Evolutionary conservation across 2,888 invertebrate species (phyloP).

Genomic region (Actias luna): DNA sequence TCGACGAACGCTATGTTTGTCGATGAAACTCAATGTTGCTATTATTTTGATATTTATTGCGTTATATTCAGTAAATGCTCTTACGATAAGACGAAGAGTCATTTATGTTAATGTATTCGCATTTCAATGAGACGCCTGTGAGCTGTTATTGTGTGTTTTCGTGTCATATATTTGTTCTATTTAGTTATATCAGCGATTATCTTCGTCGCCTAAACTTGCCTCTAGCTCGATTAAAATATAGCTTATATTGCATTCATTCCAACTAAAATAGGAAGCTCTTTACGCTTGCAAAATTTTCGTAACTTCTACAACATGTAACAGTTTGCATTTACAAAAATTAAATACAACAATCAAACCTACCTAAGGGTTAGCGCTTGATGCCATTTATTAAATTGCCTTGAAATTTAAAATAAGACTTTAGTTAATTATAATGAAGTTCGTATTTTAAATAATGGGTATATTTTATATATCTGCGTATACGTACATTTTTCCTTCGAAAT

Average conservation of each 20-base stretch:
- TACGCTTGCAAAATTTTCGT: no score
- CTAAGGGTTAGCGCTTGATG: no score
- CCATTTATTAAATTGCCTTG: no score
- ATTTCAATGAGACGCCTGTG: slow-evolving; percentile 68
- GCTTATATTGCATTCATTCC: no score
- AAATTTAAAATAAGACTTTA: no score
- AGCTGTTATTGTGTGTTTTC: slow-evolving; percentile 63
- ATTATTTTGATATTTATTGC: slow-evolving; percentile 66
- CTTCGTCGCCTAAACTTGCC: no score
- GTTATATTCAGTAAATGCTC: slow-evolving; percentile 51
- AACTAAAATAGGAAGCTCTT: no score
- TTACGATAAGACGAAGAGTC: slow-evolving; percentile 49
- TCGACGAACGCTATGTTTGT: slow-evolving; percentile 38
- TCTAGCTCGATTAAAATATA: no score
- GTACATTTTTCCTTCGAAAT: background rate
- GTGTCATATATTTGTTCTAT: slow-evolving; percentile 52
- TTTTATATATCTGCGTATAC: background rate
- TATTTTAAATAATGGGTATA: background rate
- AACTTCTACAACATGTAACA: no score
- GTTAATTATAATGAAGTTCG: no score
- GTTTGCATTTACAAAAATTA: no score
- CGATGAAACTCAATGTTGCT: slow-evolving; percentile 46
- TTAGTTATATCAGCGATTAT: slow-evolving; percentile 39
- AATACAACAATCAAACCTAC: no score
- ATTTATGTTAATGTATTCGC: slow-evolving; percentile 75